Percentiles rank a stretch among this genome's conserved stretches.
Evolutionary conservation across 2,797 vertebrate species (phyloP).

Genomic region (Cygnus olor): DNA sequence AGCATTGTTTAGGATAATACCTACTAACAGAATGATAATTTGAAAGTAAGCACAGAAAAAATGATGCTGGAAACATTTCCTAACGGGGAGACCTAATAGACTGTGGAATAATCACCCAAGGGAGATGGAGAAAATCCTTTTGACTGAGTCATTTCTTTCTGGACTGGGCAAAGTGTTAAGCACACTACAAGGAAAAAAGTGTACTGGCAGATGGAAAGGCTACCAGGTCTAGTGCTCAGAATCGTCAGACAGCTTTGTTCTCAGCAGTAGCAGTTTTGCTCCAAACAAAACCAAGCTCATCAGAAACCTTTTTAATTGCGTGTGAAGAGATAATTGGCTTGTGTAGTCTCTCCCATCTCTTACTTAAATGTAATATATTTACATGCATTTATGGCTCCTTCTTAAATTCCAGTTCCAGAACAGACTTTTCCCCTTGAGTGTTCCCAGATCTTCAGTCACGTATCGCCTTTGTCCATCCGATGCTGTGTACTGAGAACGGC

Average conservation of each 20-base stretch:
- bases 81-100: neutral
- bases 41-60: slow-evolving; percentile 7
- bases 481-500: neutral
- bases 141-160: slow-evolving; percentile 45
- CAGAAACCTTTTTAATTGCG: neutral
- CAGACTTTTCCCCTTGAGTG: neutral
- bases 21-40: neutral
- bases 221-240: neutral
- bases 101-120: slow-evolving; percentile 10
- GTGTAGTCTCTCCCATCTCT: neutral
- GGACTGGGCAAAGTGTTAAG: neutral
- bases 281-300: neutral
- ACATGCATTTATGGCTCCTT: neutral
- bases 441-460: neutral
- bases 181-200: neutral
- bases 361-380: neutral
- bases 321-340: neutral
- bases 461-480: neutral
- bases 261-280: neutral
- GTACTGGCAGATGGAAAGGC: neutral
- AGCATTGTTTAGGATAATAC: neutral
- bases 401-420: neutral
- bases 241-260: neutral
- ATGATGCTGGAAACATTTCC: neutral
- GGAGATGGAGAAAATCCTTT: neutral